Percentiles rank a stretch among this genome's conserved stretches.
These are phyloP conservation scores for Frieseomelitta varia DNA, from an alignment of 1,140 invertebrate species.

Conservation along the genomic window DNA sequence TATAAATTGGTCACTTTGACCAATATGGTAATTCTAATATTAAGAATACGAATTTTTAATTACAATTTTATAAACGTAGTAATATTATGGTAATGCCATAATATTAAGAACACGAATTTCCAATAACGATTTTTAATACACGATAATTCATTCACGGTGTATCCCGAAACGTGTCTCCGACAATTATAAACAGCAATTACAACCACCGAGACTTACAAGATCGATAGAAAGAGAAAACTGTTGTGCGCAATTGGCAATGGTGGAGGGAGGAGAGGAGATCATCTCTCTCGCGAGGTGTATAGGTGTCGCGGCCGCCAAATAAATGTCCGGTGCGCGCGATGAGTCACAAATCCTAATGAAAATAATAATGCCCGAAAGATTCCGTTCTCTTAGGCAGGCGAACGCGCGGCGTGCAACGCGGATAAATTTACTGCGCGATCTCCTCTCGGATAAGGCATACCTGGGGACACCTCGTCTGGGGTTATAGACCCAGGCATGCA, in stretches of 20 bases:
- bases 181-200: background rate
- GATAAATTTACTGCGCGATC: conserved; percentile 80
- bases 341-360: conserved; percentile 81
- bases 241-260: background rate
- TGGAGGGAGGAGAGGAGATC: background rate
- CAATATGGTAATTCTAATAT: too few species aligned
- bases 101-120: too few species aligned
- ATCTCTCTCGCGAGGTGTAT: background rate
- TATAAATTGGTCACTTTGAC: too few species aligned
- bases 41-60: too few species aligned
- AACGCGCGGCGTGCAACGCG: conserved; percentile 60
- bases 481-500: conserved; percentile 72
- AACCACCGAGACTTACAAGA: background rate
- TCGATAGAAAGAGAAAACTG: background rate
- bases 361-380: conserved; percentile 73
- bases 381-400: conserved; percentile 59
- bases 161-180: background rate
- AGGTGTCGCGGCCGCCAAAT: conserved; percentile 57
- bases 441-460: conserved; percentile 76
- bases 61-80: too few species aligned
- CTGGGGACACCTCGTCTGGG: conserved; percentile 76
- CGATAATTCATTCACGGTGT: too few species aligned
- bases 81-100: too few species aligned
- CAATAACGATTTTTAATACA: too few species aligned
- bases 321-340: conserved; percentile 66